Evolutionary conservation across 92 coral and sea anemone species (phyloP).

Genomic region (Paramuricea clavata): DNA sequence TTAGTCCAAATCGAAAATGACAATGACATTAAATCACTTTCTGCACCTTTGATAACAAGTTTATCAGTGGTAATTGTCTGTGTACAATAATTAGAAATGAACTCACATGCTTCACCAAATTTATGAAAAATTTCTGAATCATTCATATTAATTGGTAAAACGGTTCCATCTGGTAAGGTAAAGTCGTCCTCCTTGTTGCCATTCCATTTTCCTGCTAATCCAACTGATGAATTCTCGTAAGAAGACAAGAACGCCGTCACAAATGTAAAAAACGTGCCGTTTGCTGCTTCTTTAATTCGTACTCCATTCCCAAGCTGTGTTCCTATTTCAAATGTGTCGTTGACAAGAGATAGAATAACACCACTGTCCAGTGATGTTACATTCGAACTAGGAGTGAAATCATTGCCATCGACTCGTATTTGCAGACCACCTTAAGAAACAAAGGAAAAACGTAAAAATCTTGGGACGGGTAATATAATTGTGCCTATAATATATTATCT

Average conservation of each 20-base stretch:
- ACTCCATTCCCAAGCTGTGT: slow-evolving; percentile 42
- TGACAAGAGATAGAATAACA: neutral
- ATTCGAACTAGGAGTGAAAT: neutral
- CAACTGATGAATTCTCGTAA: slow-evolving; percentile 68
- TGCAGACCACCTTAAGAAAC: neutral
- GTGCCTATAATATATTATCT: too few species aligned
- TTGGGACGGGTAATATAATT: too few species aligned
- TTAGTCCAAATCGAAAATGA: neutral
- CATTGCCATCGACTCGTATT: neutral
- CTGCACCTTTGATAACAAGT: too few species aligned
- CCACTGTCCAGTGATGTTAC: slow-evolving; percentile 17
- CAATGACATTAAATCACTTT: too few species aligned
- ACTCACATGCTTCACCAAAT: slow-evolving; percentile 70
- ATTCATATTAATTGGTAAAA: slow-evolving; percentile 51
- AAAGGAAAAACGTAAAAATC: neutral
- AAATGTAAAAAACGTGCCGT: slow-evolving; percentile 41
- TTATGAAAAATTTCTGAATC: too few species aligned
- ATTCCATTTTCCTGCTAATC: slow-evolving; percentile 78
- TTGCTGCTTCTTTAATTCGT: slow-evolving; percentile 41
- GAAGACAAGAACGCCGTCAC: slow-evolving; percentile 48
- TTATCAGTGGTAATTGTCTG: neutral
- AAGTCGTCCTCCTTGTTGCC: slow-evolving; percentile 67
- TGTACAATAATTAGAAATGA: neutral
- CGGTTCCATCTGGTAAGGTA: slow-evolving; percentile 67
- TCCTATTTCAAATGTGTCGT: neutral